Evolutionary conservation across 1,140 invertebrate genomes (phyloP).

Genomic region (Caenorhabditis remanei): DNA sequence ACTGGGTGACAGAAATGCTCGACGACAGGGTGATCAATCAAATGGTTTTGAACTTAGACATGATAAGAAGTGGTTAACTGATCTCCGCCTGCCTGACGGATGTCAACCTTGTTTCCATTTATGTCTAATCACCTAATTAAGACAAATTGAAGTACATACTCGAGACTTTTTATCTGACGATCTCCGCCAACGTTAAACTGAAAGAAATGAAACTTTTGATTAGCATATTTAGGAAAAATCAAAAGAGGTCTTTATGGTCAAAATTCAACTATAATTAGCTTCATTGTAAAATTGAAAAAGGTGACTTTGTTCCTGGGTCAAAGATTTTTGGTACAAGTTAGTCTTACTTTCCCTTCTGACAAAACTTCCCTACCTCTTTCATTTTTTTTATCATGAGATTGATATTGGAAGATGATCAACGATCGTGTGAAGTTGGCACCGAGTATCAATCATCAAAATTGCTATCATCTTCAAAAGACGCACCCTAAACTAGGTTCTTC

Average conservation of each 20-base stretch:
- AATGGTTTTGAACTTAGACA: slow-evolving; percentile 10
- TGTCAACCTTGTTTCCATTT: neutral
- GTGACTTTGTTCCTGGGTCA: slow-evolving; percentile 11
- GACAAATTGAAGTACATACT: slow-evolving; percentile 53
- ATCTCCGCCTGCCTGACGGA: slow-evolving; percentile 28
- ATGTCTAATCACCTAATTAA: slow-evolving; percentile 53
- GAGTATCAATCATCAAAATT: slow-evolving; percentile 21
- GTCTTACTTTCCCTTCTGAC: neutral
- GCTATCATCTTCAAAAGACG: slow-evolving; percentile 36
- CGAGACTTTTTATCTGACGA: slow-evolving; percentile 28
- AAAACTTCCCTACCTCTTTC: neutral
- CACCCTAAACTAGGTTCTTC: neutral
- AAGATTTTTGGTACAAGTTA: neutral
- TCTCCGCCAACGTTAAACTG: neutral
- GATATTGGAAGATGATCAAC: neutral
- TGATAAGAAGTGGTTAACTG: slow-evolving; percentile 46
- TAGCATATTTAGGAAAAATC: slow-evolving; percentile 10
- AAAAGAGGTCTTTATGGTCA: neutral
- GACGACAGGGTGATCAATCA: slow-evolving; percentile 51
- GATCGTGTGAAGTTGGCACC: slow-evolving; percentile 2
- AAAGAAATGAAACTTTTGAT: slow-evolving; percentile 27
- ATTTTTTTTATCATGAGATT: neutral
- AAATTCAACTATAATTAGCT: slow-evolving; percentile 13
- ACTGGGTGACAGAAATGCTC: slow-evolving; percentile 38
- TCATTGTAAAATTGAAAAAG: neutral